Percentiles rank a stretch among this genome's conserved stretches.
Evolutionary conservation across 2,888 invertebrate species (phyloP).

Genomic region (Rhagium mordax): DNA sequence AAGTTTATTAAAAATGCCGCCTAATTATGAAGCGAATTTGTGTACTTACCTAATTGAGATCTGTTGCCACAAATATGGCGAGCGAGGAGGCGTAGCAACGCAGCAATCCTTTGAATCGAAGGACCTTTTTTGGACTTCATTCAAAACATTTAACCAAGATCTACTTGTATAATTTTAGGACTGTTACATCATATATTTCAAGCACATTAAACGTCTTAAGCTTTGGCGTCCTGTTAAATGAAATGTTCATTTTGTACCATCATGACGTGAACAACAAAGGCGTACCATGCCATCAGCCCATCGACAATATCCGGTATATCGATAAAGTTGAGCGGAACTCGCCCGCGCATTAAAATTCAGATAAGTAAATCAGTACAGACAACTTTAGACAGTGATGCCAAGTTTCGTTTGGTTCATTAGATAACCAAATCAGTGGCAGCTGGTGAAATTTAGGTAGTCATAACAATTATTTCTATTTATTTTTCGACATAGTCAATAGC

Average conservation of each 20-base stretch:
- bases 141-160: background rate
- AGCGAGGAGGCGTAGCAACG: background rate
- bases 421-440: too few relatives aligned
- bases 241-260: background rate
- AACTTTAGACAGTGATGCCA: background rate
- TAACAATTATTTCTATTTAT: too few relatives aligned
- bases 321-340: slow-evolving; percentile 34
- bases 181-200: too few relatives aligned
- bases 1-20: background rate
- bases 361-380: slow-evolving; percentile 24
- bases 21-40: background rate
- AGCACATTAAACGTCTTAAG: too few relatives aligned
- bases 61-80: background rate
- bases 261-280: slow-evolving; percentile 14
- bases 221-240: background rate
- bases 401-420: background rate
- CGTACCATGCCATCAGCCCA: slow-evolving; percentile 9
- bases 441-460: too few relatives aligned
- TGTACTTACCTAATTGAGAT: background rate
- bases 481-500: too few relatives aligned
- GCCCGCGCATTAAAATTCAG: slow-evolving; percentile 24
- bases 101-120: background rate
- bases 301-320: slow-evolving; percentile 31
- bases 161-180: too few relatives aligned
- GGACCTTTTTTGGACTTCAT: background rate